Evolutionary conservation across 64 coral and sea anemone genomes (phyloP).

Genomic region (Stylophora pistillata): DNA sequence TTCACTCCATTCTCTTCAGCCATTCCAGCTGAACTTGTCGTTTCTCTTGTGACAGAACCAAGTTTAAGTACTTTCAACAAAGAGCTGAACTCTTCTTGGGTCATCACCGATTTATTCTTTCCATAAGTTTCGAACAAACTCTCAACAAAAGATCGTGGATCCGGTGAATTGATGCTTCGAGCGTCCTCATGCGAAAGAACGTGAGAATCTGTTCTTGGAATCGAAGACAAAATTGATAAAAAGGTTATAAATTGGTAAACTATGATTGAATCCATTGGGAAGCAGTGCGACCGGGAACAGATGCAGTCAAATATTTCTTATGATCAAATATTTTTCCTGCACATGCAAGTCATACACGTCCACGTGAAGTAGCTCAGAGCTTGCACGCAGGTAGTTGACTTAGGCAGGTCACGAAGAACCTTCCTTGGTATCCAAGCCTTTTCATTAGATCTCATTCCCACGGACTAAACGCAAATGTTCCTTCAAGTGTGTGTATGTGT

Average conservation of each 20-base stretch:
- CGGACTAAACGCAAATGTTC: too few species aligned
- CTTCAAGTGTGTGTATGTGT: too few species aligned
- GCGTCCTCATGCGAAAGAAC: constrained; percentile 64
- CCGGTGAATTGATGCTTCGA: constrained; percentile 61
- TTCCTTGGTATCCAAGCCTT: too few species aligned
- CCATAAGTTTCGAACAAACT: constrained; percentile 78
- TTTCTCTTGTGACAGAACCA: constrained; percentile 5
- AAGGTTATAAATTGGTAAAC: neutral
- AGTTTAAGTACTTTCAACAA: constrained; percentile 65
- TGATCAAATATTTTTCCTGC: too few species aligned
- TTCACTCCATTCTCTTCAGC: constrained; percentile 2
- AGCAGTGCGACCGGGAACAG: neutral
- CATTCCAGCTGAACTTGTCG: neutral
- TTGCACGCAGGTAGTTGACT: too few species aligned
- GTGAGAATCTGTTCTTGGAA: constrained; percentile 13
- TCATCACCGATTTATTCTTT: constrained; percentile 67
- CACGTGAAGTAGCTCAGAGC: too few species aligned
- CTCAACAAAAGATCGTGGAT: constrained; percentile 53
- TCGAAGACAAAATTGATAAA: neutral
- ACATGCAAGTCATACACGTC: too few species aligned
- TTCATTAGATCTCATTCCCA: too few species aligned
- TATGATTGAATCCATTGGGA: neutral
- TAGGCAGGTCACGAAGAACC: too few species aligned
- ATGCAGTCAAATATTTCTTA: neutral
- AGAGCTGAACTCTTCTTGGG: constrained; percentile 50